Percentiles rank a stretch among this genome's conserved stretches.
Conservation (phyloP, 2,113 vertebrate species). For the Neodon shergylaensis region DNA sequence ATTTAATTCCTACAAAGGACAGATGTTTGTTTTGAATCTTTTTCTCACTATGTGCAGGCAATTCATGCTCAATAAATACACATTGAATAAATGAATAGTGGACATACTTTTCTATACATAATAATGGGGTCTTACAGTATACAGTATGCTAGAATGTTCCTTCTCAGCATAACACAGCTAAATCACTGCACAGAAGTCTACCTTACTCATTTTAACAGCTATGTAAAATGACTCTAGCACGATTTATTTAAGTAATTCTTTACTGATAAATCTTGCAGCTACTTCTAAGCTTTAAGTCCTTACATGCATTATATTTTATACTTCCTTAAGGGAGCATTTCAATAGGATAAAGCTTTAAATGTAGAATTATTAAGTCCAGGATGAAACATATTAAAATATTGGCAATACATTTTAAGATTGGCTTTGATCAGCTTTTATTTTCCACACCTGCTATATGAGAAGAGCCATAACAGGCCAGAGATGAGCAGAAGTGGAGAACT, state of each 20-base stretch:
- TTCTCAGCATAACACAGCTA: not conserved
- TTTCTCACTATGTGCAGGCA: not conserved
- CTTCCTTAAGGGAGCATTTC: not conserved
- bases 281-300: slow-evolving; percentile 34
- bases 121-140: not conserved
- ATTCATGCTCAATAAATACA: slow-evolving; percentile 8
- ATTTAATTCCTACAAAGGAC: not conserved
- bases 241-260: slow-evolving; percentile 8
- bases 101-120: not conserved
- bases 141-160: not conserved
- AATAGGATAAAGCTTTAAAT: not conserved
- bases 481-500: not conserved
- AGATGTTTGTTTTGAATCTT: not conserved
- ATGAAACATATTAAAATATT: not conserved
- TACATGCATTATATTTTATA: not conserved
- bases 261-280: not conserved
- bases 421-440: not conserved
- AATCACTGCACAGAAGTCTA: not conserved
- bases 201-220: slow-evolving; percentile 43
- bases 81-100: slow-evolving; percentile 2
- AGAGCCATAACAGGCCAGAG: not conserved
- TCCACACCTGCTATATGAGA: not conserved
- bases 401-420: not conserved
- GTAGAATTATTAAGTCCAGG: not conserved
- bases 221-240: not conserved